phyloP scores from a whole-genome alignment of 1,140 invertebrate species.

The Aporrectodea caliginosa region DNA sequence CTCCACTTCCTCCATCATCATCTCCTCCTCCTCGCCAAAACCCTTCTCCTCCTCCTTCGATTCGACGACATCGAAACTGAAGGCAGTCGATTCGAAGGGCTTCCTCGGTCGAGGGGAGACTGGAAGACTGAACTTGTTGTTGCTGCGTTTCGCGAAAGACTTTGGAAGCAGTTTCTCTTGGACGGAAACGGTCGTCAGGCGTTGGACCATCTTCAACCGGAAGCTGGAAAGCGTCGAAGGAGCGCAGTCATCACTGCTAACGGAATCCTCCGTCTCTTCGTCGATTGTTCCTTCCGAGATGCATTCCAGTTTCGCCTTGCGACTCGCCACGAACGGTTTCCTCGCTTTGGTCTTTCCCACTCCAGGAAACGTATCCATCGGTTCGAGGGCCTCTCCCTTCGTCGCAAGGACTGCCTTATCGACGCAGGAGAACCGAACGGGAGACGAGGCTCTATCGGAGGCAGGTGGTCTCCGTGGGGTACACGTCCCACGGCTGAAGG shows the following conservation, averaged over 20 bases:
- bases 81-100: neutral
- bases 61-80: too few species aligned
- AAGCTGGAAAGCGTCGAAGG: neutral
- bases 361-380: constrained; percentile 20
- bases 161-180: neutral
- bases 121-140: neutral
- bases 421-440: constrained; percentile 1
- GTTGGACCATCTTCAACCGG: neutral
- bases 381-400: constrained; percentile 21
- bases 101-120: neutral
- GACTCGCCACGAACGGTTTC: neutral
- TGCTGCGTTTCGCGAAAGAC: neutral
- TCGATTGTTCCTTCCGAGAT: neutral
- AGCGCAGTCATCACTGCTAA: neutral
- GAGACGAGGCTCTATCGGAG: constrained; percentile 26
- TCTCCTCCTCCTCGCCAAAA: too few species aligned
- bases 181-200: neutral
- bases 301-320: neutral
- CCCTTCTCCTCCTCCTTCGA: too few species aligned
- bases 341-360: constrained; percentile 5
- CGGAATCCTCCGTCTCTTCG: neutral
- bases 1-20: too few species aligned
- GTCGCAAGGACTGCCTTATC: constrained; percentile 25
- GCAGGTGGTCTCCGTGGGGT: neutral
- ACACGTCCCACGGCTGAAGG: neutral